Percentiles rank a stretch among this genome's conserved stretches.
These are phyloP conservation scores for Ciona savignyi DNA, from an alignment of 23 tunicate species.

Conservation along the genomic window DNA sequence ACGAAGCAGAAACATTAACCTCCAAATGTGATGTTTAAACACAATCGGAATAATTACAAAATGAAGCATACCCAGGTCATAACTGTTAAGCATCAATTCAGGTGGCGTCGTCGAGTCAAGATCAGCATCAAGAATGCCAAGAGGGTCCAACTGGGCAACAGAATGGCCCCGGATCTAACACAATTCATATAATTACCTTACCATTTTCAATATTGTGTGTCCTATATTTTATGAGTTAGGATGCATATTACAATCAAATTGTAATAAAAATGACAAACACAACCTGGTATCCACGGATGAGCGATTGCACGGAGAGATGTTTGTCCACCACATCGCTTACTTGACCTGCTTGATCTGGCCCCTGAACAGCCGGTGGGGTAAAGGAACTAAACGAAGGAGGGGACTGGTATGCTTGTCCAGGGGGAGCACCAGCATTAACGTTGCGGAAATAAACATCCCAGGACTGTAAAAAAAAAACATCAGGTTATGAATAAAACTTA, in stretches of 20 bases:
- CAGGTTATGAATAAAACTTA: background rate
- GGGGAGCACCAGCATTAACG: constrained; percentile 79
- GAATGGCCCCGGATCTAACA: constrained; percentile 93
- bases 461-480: constrained; percentile 28
- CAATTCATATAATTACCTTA: too few relatives aligned
- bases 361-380: background rate
- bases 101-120: constrained; percentile 45
- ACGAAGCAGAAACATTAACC: too few relatives aligned
- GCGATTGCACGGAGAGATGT: constrained; percentile 89
- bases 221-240: too few relatives aligned
- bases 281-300: constrained; percentile 97
- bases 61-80: constrained; percentile 79
- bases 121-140: constrained; percentile 90
- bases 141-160: constrained; percentile 85
- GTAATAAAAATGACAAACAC: too few relatives aligned
- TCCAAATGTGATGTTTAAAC: too few relatives aligned
- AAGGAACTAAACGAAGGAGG: constrained; percentile 72
- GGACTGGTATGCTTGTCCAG: constrained; percentile 92
- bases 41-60: too few relatives aligned
- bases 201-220: too few relatives aligned
- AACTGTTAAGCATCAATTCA: constrained; percentile 51
- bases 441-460: constrained; percentile 87
- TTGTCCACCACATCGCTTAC: constrained; percentile 34
- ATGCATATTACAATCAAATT: too few relatives aligned
- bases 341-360: constrained; percentile 6